Conservation (phyloP, 2,888 invertebrate species). For the Eupithecia subumbrata region DNA sequence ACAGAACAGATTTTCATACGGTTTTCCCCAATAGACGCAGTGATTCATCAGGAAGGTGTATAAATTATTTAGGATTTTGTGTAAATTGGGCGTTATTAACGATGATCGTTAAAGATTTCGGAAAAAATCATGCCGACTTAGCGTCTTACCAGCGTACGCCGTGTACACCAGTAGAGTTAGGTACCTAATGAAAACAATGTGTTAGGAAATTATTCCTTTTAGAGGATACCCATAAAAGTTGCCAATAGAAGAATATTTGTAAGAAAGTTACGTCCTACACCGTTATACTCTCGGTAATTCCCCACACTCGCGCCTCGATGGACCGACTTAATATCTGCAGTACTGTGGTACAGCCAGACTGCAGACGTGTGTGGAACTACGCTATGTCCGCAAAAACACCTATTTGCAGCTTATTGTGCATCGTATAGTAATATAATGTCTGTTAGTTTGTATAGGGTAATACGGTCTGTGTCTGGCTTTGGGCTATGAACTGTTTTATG, state of each 20-base stretch:
- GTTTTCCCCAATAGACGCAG: no score
- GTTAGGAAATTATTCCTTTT: no score
- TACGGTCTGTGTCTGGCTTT: neutral
- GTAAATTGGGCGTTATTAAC: no score
- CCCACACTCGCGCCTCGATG: constrained; percentile 40
- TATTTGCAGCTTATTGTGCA: constrained; percentile 30
- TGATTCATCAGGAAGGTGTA: no score
- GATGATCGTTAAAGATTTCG: no score
- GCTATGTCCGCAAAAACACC: constrained; percentile 26
- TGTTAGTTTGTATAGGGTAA: constrained; percentile 5
- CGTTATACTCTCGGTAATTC: constrained; percentile 33
- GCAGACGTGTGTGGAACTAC: neutral
- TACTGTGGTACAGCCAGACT: neutral
- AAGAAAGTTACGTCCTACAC: constrained; percentile 26
- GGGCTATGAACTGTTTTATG: neutral
- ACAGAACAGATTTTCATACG: no score
- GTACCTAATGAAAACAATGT: no score
- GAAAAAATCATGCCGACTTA: no score
- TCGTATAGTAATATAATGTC: constrained; percentile 9
- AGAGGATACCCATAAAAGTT: no score
- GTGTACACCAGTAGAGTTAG: no score
- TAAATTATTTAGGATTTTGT: no score
- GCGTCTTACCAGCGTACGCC: no score
- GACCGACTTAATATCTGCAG: constrained; percentile 41
- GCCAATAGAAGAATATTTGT: neutral